A percentile compares a stretch with the other conserved stretches of the same genome.
Conservation (phyloP, 2,113 vertebrate species). For the Paradoxurus hermaphroditus region DNA sequence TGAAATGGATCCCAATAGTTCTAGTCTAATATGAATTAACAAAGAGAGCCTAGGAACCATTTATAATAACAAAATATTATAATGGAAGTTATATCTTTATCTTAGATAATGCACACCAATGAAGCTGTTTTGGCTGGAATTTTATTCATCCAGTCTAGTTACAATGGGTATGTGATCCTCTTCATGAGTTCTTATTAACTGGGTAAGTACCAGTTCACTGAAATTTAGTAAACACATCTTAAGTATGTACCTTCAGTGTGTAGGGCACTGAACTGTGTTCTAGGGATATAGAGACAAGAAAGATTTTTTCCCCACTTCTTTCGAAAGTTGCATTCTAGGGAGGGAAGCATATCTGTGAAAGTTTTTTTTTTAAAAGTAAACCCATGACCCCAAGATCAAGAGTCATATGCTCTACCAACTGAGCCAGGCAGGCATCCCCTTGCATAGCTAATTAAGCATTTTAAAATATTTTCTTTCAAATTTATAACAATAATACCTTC, state of each 20-base stretch:
- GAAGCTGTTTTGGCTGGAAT: not conserved
- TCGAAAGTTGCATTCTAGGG: not conserved
- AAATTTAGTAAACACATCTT: not conserved
- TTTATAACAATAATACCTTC: not conserved
- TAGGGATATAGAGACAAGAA: not conserved
- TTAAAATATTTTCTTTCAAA: conserved; percentile 19
- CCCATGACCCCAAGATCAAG: not conserved
- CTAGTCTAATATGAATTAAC: not conserved
- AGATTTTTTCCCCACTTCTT: not conserved
- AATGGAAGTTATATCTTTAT: not conserved
- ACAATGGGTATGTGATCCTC: not conserved
- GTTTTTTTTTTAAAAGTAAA: not conserved
- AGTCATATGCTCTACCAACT: not conserved
- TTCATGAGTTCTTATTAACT: not conserved
- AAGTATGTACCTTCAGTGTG: not conserved
- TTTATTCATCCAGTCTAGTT: not conserved
- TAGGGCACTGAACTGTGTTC: not conserved
- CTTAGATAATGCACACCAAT: not conserved
- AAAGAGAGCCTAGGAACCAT: not conserved
- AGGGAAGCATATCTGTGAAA: not conserved
- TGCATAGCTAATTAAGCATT: not conserved
- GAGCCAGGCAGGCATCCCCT: not conserved
- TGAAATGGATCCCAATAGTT: not conserved
- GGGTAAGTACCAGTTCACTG: not conserved
- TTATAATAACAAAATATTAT: not conserved